A percentile compares a stretch with the other conserved stretches of the same genome.
Evolutionary conservation across 2,888 invertebrate species (phyloP).

Genomic region (Omphaloscelis lunosa): DNA sequence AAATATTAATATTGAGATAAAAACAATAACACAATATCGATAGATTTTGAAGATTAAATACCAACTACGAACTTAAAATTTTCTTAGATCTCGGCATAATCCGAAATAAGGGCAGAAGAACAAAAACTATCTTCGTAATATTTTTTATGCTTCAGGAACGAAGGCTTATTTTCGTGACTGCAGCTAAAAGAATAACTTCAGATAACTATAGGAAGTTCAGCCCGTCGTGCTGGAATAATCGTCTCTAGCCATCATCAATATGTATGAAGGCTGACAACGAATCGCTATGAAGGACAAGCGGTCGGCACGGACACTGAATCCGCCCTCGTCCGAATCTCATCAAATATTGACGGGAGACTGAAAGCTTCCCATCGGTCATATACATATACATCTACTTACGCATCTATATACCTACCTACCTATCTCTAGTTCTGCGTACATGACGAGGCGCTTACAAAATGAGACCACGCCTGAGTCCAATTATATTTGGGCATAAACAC

Average conservation of each 20-base stretch:
- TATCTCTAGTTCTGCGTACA: constrained; percentile 61
- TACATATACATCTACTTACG: constrained; percentile 44
- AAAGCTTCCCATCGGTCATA: constrained; percentile 76
- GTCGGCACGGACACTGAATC: constrained; percentile 68
- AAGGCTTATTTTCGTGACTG: not conserved
- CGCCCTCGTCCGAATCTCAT: constrained; percentile 84
- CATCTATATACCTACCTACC: constrained; percentile 59
- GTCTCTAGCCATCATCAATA: constrained; percentile 61
- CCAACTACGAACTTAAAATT: not conserved
- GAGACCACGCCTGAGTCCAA: constrained; percentile 70
- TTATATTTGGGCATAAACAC: constrained; percentile 62
- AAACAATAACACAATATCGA: not conserved
- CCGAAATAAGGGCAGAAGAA: not conserved
- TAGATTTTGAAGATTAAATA: not conserved
- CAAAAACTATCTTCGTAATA: not conserved
- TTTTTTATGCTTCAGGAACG: not conserved
- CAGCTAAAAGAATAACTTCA: constrained; percentile 13
- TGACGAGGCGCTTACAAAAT: constrained; percentile 81
- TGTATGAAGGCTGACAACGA: constrained; percentile 63
- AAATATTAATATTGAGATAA: not conserved
- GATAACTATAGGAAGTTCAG: constrained; percentile 31
- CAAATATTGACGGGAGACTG: constrained; percentile 86
- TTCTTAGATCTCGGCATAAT: not conserved
- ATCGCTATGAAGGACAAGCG: constrained; percentile 60
- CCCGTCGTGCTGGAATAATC: constrained; percentile 38